Percentiles rank a stretch among this genome's conserved stretches.
These are phyloP conservation scores for Huso huso DNA, from an alignment of 2,797 vertebrate genomes.

Conservation along the genomic window DNA sequence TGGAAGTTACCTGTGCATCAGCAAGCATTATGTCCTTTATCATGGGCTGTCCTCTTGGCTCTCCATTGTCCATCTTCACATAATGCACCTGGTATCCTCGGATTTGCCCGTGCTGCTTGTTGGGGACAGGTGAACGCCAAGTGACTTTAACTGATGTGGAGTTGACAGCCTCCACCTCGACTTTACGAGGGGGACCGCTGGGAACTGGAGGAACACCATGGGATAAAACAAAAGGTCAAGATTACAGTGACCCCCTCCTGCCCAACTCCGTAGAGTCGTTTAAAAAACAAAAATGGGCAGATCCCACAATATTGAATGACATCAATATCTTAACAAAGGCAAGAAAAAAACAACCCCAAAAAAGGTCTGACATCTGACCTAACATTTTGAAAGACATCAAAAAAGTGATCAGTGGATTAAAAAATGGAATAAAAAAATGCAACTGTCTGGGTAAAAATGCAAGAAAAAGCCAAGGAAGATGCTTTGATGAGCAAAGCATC, in stretches of 20 bases:
- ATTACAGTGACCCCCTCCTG: constrained; percentile 71
- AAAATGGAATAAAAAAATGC: constrained; percentile 95
- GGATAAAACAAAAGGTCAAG: constrained; percentile 84
- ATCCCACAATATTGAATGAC: constrained; percentile 70
- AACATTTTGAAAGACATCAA: constrained; percentile 85
- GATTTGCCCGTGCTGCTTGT: constrained; percentile 97
- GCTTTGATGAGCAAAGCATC: constrained; percentile 90
- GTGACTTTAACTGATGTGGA: constrained; percentile 97
- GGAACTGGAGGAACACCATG: constrained; percentile 99
- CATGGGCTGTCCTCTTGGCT: constrained; percentile 90
- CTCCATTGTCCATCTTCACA: constrained; percentile 94
- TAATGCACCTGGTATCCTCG: constrained; percentile 98
- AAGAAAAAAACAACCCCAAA: constrained; percentile 71
- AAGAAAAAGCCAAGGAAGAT: constrained; percentile 91
- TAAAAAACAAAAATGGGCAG: constrained; percentile 62
- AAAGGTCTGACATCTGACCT: constrained; percentile 78
- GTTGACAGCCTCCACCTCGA: constrained; percentile 99
- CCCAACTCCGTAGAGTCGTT: constrained; percentile 55
- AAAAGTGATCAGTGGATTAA: constrained; percentile 88
- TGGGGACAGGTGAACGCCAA: constrained; percentile 96
- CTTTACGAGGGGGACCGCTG: constrained; percentile 99
- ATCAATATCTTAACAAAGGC: constrained; percentile 74
- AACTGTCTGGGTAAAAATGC: constrained; percentile 91
- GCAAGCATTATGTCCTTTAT: constrained; percentile 97
- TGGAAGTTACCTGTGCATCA: constrained; percentile 83